phyloP scores from a whole-genome alignment of 2,797 vertebrate genomes.

The Acrossocheilus fasciatus region DNA sequence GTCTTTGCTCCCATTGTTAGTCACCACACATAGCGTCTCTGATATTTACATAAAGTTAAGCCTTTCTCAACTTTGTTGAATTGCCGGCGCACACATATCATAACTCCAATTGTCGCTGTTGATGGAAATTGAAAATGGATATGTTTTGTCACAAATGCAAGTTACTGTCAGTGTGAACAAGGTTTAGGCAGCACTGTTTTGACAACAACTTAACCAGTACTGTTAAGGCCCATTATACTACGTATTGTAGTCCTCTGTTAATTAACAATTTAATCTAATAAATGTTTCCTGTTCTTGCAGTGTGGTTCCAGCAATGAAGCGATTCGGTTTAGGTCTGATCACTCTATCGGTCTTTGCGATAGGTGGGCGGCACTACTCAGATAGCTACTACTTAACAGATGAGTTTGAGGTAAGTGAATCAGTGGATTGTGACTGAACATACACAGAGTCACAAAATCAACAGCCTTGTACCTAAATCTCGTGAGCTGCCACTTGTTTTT shows the following conservation, averaged over 20 bases:
- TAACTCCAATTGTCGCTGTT: neutral
- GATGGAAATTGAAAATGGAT: neutral
- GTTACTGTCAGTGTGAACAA: neutral
- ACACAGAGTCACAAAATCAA: neutral
- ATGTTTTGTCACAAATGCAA: neutral
- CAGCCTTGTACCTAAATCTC: neutral
- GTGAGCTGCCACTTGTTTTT: neutral
- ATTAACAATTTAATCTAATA: neutral
- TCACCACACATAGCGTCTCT: neutral
- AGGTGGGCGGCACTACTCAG: constrained; percentile 84
- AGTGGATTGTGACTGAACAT: neutral
- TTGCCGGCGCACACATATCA: neutral
- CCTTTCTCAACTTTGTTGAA: neutral
- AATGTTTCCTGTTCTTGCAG: constrained; percentile 71
- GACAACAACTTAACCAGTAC: neutral
- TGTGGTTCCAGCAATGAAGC: constrained; percentile 85
- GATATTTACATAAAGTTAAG: neutral
- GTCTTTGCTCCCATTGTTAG: neutral
- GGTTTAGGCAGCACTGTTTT: neutral
- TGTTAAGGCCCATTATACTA: neutral
- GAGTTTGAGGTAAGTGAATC: constrained; percentile 86
- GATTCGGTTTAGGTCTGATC: constrained; percentile 88
- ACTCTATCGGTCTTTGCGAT: constrained; percentile 86
- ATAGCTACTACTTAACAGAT: constrained; percentile 89
- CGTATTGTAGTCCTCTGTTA: neutral